These are phyloP conservation scores for Drosophila nannoptera DNA, from an alignment of 1,140 invertebrate species.

Conservation along the genomic window DNA sequence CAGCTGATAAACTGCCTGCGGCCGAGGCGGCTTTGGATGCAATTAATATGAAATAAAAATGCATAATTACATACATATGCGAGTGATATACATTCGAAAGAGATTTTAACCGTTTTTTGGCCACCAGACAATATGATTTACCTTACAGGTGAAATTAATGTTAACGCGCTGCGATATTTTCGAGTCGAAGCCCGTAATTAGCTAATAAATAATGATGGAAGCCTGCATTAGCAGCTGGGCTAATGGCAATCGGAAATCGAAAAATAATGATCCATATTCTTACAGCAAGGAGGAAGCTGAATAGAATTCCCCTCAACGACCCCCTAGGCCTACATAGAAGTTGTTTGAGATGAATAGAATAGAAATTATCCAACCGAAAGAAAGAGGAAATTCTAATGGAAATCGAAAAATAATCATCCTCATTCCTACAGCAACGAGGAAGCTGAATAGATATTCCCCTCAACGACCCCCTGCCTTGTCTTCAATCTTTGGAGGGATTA, in stretches of 20 bases:
- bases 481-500: too few species aligned
- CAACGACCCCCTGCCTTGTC: too few species aligned
- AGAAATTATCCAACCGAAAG: too few species aligned
- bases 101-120: conserved; percentile 55
- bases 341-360: too few species aligned
- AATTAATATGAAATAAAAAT: conserved; percentile 70
- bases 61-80: conserved; percentile 54
- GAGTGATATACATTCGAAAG: not conserved
- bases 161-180: not conserved
- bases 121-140: conserved; percentile 41
- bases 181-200: not conserved
- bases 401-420: too few species aligned
- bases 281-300: too few species aligned
- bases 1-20: conserved; percentile 58
- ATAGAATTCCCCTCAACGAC: too few species aligned
- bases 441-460: too few species aligned
- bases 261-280: too few species aligned
- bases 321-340: too few species aligned
- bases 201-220: conserved; percentile 1
- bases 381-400: too few species aligned
- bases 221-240: not conserved
- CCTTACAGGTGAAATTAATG: conserved; percentile 8
- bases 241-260: not conserved
- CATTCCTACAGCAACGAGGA: too few species aligned
- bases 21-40: conserved; percentile 58